Percentiles rank a stretch among this genome's conserved stretches.
Evolutionary conservation across 2,113 vertebrate genomes (phyloP).

Genomic region (Apodemus sylvaticus): DNA sequence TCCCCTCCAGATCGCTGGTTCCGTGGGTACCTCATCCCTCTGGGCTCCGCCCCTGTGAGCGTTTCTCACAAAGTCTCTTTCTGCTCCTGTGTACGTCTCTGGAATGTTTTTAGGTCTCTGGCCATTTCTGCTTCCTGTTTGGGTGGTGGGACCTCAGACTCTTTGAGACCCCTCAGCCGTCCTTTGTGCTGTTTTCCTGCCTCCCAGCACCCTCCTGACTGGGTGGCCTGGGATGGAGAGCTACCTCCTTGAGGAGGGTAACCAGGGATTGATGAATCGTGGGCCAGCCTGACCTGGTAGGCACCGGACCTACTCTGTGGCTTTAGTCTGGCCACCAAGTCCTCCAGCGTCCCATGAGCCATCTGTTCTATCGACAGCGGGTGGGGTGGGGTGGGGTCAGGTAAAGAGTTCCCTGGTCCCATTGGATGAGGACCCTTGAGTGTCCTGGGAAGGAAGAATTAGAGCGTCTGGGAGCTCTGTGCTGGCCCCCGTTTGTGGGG

Average conservation of each 20-base stretch:
- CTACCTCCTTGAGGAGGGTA: constrained; percentile 29
- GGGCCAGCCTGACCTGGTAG: not conserved
- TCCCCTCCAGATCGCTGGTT: not conserved
- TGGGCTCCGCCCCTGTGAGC: constrained; percentile 50
- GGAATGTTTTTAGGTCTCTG: constrained; percentile 17
- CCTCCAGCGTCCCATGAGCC: not conserved
- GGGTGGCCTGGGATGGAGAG: constrained; percentile 20
- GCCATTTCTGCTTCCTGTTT: constrained; percentile 22
- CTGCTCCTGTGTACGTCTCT: constrained; percentile 15
- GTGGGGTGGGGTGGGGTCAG: not conserved
- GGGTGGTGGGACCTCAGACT: constrained; percentile 18
- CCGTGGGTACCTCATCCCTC: constrained; percentile 18
- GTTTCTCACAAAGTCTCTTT: constrained; percentile 67
- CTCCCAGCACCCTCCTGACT: not conserved
- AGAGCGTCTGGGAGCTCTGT: not conserved
- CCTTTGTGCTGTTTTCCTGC: constrained; percentile 59
- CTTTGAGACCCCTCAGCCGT: not conserved
- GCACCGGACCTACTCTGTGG: not conserved
- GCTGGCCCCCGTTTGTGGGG: not conserved
- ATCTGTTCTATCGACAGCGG: not conserved
- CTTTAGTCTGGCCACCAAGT: not conserved
- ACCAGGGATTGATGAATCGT: not conserved
- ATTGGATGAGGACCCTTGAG: not conserved
- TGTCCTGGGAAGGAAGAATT: not conserved
- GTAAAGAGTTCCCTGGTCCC: not conserved